A percentile compares a stretch with the other conserved stretches of the same genome.
Conservation (phyloP, 2,888 invertebrate genomes). For the Drosophila stalkeri region DNA sequence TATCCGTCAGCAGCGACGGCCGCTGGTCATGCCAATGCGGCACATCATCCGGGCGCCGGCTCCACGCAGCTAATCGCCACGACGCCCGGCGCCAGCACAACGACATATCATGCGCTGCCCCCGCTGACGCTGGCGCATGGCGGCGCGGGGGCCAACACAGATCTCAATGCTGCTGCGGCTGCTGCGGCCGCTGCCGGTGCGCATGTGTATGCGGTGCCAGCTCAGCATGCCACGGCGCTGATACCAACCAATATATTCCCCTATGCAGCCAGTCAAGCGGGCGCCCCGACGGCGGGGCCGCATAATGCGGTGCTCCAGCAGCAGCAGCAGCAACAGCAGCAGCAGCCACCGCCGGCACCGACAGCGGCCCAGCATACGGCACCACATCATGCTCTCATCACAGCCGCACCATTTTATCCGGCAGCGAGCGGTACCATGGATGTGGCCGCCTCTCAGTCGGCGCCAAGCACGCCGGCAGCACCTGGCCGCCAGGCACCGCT, state of each 20-base stretch:
- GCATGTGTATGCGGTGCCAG: conserved; percentile 84
- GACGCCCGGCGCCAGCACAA: conserved; percentile 72
- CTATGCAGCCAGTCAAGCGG: conserved; percentile 78
- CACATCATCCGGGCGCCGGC: conserved; percentile 18
- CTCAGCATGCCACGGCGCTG: conserved; percentile 82
- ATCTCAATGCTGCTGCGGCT: conserved; percentile 73
- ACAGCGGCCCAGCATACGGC: conserved; percentile 61
- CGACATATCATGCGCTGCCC: conserved; percentile 83
- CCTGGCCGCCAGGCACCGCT: conserved; percentile 82
- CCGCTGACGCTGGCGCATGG: conserved; percentile 79
- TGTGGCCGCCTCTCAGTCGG: conserved; percentile 81
- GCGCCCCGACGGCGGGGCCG: conserved; percentile 68
- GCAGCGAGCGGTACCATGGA: conserved; percentile 63
- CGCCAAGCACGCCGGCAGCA: conserved; percentile 84
- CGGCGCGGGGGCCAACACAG: conserved; percentile 69
- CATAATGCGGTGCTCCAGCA: conserved; percentile 54
- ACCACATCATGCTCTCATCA: conserved; percentile 83
- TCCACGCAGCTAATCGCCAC: conserved; percentile 58
- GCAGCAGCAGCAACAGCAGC: conserved; percentile 66
- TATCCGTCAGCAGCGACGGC: conserved; percentile 54
- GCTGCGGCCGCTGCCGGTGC: conserved; percentile 72
- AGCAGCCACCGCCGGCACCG: conserved; percentile 51
- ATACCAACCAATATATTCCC: conserved; percentile 85
- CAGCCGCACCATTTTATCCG: conserved; percentile 79
- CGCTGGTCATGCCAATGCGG: conserved; percentile 31